Base-by-base conservation (phyloP, 2,113 vertebrate genomes). In the Sylvia atricapilla region DNA sequence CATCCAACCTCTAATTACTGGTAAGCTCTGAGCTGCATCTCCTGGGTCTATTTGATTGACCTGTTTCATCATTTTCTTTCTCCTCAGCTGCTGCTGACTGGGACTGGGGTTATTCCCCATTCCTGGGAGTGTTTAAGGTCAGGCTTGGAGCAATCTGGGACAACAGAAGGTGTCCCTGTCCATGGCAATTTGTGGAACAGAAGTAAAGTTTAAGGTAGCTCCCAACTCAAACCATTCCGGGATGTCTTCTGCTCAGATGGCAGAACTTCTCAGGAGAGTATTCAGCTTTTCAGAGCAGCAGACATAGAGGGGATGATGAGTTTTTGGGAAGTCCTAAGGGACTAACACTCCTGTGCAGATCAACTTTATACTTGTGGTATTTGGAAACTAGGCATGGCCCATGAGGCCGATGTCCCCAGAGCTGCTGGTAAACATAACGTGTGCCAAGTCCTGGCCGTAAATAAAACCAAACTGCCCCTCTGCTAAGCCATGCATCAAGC, bases 111-210 rank as follows among this genome's bases (percentile, higher is more conserved):
- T 37, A 31, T 83, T 90, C 18, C 13, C 35, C 33, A 18, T 21
- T 41, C 22, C 15, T 68, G 31, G 13, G 11, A 68, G 15, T 15
- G 27, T 11, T n/a, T 22, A 43, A 49, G 13, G 25, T 11, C 18
- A 10, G 9, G 44, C 22, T 47, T 68, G 53, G 25, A 62, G 31
- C n/a, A 55, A 17, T 2, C 15, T 33, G 25, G 14, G 15, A 6
- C 8, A 37, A 53, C 1, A 2, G 46, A 35, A 28, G 25, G 4
- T 35, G n/a, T 20, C 30, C 13, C 25, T 60, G 30, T 8, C 21
- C 0, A 0, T 10, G 41, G 12, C 25, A 47, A 6, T 12, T 13
- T 3, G 7, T 35, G 15, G 46, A 28, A 21, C 1, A 1, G 27
- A 18, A 18, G 7, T 37, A 31, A 53, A 27, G 1, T 28, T 49